These are phyloP conservation scores for Loriculus beryllinus DNA, from an alignment of 2,797 vertebrate species.

Conservation along the genomic window DNA sequence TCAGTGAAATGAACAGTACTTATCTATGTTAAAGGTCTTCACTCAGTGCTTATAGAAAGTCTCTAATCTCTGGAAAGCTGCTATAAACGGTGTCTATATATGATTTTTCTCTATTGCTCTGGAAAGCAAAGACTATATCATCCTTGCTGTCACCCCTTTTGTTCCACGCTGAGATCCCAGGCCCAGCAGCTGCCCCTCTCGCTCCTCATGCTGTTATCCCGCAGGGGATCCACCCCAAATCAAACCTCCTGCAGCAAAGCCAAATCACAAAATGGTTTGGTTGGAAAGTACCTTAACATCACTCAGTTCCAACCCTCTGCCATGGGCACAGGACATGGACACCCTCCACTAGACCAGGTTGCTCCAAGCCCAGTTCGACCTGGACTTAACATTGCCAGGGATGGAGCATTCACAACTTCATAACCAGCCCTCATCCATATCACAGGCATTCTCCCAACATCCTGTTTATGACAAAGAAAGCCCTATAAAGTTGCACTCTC, in stretches of 20 bases:
- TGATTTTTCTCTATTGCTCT: background rate
- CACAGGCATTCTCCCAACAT: background rate
- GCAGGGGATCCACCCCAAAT: background rate
- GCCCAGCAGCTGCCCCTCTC: background rate
- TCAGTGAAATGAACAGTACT: background rate
- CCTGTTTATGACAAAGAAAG: accelerated
- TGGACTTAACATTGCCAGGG: background rate
- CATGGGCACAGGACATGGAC: background rate
- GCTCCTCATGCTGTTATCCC: accelerated
- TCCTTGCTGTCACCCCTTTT: background rate
- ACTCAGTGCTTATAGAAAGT: background rate
- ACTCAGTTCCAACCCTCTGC: background rate
- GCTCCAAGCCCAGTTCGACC: background rate
- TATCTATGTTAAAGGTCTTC: background rate
- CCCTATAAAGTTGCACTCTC: accelerated
- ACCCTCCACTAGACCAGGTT: background rate
- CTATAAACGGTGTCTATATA: background rate
- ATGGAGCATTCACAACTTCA: background rate
- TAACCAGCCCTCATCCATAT: accelerated
- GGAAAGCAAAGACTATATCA: background rate
- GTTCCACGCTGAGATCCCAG: background rate
- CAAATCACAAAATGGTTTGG: background rate
- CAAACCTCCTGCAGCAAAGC: background rate
- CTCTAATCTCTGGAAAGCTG: background rate
- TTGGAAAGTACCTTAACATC: background rate